A percentile compares a stretch with the other conserved stretches of the same genome.
These are phyloP conservation scores for Meteorus cinctellus DNA, from an alignment of 2,888 invertebrate species.

Conservation along the genomic window DNA sequence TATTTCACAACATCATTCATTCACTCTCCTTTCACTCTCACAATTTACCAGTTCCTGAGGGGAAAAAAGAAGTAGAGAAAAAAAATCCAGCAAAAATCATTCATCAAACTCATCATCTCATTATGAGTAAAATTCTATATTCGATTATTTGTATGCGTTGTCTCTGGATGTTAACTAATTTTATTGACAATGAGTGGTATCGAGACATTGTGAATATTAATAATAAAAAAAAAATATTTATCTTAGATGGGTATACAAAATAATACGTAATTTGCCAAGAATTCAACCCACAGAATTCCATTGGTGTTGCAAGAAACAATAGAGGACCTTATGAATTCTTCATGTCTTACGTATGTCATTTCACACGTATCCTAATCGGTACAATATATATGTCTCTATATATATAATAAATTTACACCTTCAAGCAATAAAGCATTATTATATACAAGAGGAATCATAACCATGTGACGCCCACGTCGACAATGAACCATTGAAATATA, in stretches of 20 bases:
- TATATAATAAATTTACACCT: slow-evolving; percentile 26
- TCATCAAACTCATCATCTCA: not conserved
- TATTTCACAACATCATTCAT: slow-evolving; percentile 9
- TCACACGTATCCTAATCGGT: slow-evolving; percentile 37
- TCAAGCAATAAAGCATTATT: slow-evolving; percentile 35
- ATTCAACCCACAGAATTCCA: slow-evolving; percentile 52
- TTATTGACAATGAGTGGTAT: not conserved
- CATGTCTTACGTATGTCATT: slow-evolving; percentile 52
- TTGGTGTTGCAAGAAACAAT: slow-evolving; percentile 50
- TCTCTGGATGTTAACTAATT: not conserved
- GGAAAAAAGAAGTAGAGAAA: not conserved
- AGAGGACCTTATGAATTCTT: slow-evolving; percentile 52
- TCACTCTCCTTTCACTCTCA: slow-evolving; percentile 5
- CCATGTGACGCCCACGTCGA: slow-evolving; percentile 25
- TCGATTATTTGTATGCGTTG: not conserved
- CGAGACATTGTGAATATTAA: not conserved
- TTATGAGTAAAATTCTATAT: not conserved
- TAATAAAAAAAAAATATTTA: not conserved
- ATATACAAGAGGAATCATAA: slow-evolving; percentile 22
- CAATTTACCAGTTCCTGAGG: not conserved
- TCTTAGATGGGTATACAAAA: not conserved
- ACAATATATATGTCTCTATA: not conserved
- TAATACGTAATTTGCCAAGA: slow-evolving; percentile 47
- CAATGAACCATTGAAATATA: slow-evolving; percentile 33
- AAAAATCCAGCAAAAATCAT: not conserved